phyloP scores from a whole-genome alignment of 2,888 invertebrate species.

The Xanthia icteritia region DNA sequence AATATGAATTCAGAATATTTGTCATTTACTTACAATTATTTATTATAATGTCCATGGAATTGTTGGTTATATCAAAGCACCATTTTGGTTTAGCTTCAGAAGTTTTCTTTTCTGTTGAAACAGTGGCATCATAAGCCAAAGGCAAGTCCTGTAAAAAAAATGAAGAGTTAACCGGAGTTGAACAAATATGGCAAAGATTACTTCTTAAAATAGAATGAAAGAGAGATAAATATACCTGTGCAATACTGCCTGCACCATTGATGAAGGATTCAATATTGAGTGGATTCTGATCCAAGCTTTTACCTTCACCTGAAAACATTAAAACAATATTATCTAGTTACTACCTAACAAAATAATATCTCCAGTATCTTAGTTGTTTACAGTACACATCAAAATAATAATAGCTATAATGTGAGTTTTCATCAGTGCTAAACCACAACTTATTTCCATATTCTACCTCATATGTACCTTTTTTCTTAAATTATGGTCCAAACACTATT shows the following conservation, averaged over 20 bases:
- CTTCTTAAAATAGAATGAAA: constrained; percentile 16
- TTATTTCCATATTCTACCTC: not conserved
- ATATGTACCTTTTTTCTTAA: not conserved
- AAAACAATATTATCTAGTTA: not conserved
- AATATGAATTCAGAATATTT: not conserved
- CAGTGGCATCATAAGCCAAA: constrained; percentile 35
- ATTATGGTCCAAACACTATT: not conserved
- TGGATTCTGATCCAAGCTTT: constrained; percentile 63
- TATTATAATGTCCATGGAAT: constrained; percentile 73
- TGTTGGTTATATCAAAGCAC: constrained; percentile 76
- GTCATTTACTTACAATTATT: constrained; percentile 75
- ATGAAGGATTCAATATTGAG: constrained; percentile 82
- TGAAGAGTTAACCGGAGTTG: not conserved
- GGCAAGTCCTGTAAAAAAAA: constrained; percentile 55
- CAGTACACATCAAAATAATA: not conserved
- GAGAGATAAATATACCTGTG: constrained; percentile 68
- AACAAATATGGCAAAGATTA: not conserved
- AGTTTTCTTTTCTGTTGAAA: constrained; percentile 49
- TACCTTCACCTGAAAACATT: constrained; percentile 71
- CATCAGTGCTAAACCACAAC: not conserved
- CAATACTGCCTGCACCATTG: constrained; percentile 66
- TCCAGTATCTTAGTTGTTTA: not conserved
- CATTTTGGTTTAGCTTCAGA: constrained; percentile 70
- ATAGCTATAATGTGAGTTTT: not conserved
- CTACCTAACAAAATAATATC: not conserved